A percentile compares a stretch with the other conserved stretches of the same genome.
Conservation (phyloP, 2,888 invertebrate genomes). For the Petrolisthes manimaculis region DNA sequence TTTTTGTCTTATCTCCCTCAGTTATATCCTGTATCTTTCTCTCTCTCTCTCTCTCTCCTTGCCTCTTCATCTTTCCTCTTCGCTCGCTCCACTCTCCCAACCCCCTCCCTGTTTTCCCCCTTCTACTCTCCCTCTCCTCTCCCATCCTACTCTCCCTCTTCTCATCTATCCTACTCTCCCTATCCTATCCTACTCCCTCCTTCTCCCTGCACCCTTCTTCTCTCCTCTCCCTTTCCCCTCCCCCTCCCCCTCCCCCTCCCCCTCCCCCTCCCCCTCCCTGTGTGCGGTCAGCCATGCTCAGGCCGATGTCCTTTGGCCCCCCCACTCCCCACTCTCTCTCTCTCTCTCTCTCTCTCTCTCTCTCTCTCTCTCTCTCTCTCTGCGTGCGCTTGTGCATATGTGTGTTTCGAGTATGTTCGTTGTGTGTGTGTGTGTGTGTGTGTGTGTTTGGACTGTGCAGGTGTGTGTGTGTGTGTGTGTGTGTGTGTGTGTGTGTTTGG, state of each 20-base stretch:
- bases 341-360: conserved; percentile 4
- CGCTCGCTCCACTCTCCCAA: too few relatives aligned
- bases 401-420: too few relatives aligned
- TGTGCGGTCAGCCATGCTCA: conserved; percentile 9
- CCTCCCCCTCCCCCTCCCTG: background rate
- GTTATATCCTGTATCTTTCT: background rate
- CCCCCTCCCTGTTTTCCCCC: too few relatives aligned
- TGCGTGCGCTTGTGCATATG: background rate
- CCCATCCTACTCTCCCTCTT: too few relatives aligned
- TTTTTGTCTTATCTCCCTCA: background rate
- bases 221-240: background rate
- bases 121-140: too few relatives aligned
- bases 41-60: background rate
- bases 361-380: conserved; percentile 15
- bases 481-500: too few relatives aligned
- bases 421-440: too few relatives aligned
- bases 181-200: background rate
- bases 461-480: too few relatives aligned
- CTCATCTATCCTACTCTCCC: too few relatives aligned
- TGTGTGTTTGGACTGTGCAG: too few relatives aligned
- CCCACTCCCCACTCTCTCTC: background rate
- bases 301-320: conserved; percentile 4
- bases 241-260: background rate
- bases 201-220: background rate
- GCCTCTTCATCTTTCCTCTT: too few relatives aligned